These are phyloP conservation scores for Lasioglossum albipes DNA, from an alignment of 1,140 invertebrate genomes.

Conservation along the genomic window DNA sequence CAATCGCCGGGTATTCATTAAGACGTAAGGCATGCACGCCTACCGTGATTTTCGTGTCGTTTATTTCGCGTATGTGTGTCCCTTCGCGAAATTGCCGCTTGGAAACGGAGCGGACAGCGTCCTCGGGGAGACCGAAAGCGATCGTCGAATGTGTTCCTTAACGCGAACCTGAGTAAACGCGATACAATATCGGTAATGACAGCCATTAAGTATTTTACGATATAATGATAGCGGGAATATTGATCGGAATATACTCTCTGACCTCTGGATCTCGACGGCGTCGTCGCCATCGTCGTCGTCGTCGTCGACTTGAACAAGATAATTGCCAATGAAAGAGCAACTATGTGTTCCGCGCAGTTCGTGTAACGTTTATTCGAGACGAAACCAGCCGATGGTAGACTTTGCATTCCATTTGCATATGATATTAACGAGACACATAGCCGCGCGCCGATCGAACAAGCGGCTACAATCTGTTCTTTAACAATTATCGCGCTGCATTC, in stretches of 20 bases:
- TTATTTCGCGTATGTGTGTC: not conserved
- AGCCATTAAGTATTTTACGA: slow-evolving; percentile 45
- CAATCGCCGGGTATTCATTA: slow-evolving; percentile 15
- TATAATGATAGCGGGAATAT: slow-evolving; percentile 31
- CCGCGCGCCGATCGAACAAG: not conserved
- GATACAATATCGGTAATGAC: slow-evolving; percentile 52
- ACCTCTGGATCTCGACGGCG: slow-evolving; percentile 4
- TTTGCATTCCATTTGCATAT: slow-evolving; percentile 39
- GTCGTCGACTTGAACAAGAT: slow-evolving; percentile 6
- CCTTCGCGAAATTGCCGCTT: slow-evolving; percentile 5
- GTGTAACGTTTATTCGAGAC: not conserved
- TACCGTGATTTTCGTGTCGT: slow-evolving; percentile 15
- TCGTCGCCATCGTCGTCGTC: not conserved
- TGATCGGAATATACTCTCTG: not conserved
- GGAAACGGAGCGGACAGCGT: not conserved
- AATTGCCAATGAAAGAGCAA: not conserved
- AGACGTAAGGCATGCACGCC: slow-evolving; percentile 19
- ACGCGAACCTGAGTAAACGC: slow-evolving; percentile 22
- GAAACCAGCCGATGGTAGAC: not conserved
- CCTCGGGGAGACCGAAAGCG: not conserved
- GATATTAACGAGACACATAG: slow-evolving; percentile 28
- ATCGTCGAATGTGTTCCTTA: slow-evolving; percentile 19
- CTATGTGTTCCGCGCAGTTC: not conserved
- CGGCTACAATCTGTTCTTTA: not conserved
- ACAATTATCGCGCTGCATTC: not conserved